Conservation (phyloP, 2,888 invertebrate species). For the Camptogramma bilineatum region DNA sequence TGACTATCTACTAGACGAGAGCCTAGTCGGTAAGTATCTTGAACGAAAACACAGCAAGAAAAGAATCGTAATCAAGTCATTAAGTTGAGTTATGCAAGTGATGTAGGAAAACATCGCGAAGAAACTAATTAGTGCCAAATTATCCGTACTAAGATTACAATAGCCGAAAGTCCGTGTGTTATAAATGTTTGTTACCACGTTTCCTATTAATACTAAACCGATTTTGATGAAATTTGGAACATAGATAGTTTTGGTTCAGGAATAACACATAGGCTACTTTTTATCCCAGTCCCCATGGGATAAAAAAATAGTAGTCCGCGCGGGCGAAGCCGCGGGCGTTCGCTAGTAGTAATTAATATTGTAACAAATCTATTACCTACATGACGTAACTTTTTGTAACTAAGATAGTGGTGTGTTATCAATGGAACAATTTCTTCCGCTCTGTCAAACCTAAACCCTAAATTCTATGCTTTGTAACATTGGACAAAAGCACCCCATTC, state of each 20-base stretch:
- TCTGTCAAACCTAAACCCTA: conserved; percentile 12
- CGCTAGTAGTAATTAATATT: too few species aligned
- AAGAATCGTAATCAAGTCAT: not conserved
- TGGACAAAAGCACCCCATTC: conserved; percentile 10
- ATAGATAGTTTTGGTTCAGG: too few species aligned
- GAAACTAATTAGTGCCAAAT: not conserved
- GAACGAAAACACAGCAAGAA: not conserved
- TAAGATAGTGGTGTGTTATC: not conserved
- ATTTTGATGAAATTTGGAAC: too few species aligned
- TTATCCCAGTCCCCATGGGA: too few species aligned
- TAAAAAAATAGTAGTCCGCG: too few species aligned
- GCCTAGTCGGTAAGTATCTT: not conserved
- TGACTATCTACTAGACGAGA: not conserved
- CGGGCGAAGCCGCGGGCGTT: too few species aligned
- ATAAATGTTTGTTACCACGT: too few species aligned
- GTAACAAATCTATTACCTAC: not conserved
- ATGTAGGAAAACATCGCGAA: not conserved
- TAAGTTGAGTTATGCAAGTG: not conserved
- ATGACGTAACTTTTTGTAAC: not conserved
- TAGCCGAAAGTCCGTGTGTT: too few species aligned
- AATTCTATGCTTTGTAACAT: not conserved
- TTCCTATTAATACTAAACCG: too few species aligned
- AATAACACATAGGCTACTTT: too few species aligned
- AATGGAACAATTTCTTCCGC: conserved; percentile 8
- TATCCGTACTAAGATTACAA: too few species aligned